These are phyloP conservation scores for Limanda limanda DNA, from an alignment of 2,113 vertebrate species.

Conservation along the genomic window DNA sequence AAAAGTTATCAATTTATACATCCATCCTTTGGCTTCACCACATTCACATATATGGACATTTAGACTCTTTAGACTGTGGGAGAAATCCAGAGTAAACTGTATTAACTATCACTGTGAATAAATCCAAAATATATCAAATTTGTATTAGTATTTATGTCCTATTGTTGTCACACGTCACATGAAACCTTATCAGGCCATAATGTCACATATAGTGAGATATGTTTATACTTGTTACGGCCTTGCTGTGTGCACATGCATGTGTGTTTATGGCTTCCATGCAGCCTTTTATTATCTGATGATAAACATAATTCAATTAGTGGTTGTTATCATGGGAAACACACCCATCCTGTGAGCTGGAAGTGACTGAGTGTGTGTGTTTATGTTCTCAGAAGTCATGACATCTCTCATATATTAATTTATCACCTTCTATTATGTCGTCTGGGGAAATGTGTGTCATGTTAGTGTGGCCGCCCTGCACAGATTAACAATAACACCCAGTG, in stretches of 20 bases:
- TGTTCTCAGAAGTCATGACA: constrained; percentile 32
- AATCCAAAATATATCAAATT: no score
- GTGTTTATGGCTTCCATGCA: constrained; percentile 13
- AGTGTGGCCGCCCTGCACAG: not conserved
- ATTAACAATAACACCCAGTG: not conserved
- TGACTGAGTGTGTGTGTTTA: not conserved
- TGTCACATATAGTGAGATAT: not conserved
- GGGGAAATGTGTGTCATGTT: not conserved
- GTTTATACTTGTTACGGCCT: no score
- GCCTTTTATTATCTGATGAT: constrained; percentile 26
- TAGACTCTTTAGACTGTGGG: no score
- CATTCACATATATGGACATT: no score
- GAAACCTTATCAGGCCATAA: not conserved
- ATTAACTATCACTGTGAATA: no score
- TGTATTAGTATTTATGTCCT: no score
- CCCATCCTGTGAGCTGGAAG: constrained; percentile 23
- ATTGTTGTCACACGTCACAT: no score
- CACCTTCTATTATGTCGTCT: constrained; percentile 4
- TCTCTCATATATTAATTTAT: constrained; percentile 32
- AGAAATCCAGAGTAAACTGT: no score
- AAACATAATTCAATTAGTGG: constrained; percentile 41
- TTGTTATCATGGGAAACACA: constrained; percentile 46
- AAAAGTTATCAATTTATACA: no score
- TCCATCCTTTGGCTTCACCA: no score
- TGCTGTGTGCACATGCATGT: not conserved